Evolutionary conservation across 2,113 vertebrate genomes (phyloP).

Genomic region (Austrofundulus limnaeus): DNA sequence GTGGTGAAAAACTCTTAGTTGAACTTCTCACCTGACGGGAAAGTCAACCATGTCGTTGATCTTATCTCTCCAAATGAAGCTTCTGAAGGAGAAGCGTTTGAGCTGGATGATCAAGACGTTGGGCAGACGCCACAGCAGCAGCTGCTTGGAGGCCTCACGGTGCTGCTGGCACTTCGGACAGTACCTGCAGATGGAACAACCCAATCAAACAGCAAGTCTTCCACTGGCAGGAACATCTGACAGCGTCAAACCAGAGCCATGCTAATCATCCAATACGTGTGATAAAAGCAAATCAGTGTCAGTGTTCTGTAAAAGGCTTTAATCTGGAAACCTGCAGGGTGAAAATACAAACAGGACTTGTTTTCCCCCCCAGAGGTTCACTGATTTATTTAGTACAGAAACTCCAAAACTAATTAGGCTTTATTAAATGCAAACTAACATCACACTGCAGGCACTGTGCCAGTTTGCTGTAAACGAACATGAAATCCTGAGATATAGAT

Average conservation of each 20-base stretch:
- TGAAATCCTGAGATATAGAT: background rate
- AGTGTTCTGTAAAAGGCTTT: too few relatives aligned
- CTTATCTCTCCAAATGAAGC: slow-evolving; percentile 99
- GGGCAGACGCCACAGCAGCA: slow-evolving; percentile 94
- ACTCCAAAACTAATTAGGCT: background rate
- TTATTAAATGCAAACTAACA: background rate
- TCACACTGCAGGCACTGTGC: background rate
- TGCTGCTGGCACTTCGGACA: slow-evolving; percentile 98
- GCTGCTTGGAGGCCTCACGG: slow-evolving; percentile 94
- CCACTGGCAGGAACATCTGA: background rate
- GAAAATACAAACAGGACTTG: background rate
- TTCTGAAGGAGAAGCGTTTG: slow-evolving; percentile 98
- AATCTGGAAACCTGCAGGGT: background rate
- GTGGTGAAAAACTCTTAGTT: too few relatives aligned
- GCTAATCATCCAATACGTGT: too few relatives aligned
- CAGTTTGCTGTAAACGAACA: background rate
- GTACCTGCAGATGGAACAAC: slow-evolving; percentile 80
- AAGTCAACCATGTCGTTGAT: slow-evolving; percentile 99
- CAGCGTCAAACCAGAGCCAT: background rate
- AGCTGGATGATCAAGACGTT: slow-evolving; percentile 97
- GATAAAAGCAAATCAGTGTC: too few relatives aligned
- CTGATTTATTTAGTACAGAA: background rate
- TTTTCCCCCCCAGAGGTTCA: background rate
- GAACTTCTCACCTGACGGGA: slow-evolving; percentile 90
- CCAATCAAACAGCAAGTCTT: background rate